Percentiles rank a stretch among this genome's conserved stretches.
Conservation (phyloP, 2,888 invertebrate species). For the Trypoxylon attenuatum region DNA sequence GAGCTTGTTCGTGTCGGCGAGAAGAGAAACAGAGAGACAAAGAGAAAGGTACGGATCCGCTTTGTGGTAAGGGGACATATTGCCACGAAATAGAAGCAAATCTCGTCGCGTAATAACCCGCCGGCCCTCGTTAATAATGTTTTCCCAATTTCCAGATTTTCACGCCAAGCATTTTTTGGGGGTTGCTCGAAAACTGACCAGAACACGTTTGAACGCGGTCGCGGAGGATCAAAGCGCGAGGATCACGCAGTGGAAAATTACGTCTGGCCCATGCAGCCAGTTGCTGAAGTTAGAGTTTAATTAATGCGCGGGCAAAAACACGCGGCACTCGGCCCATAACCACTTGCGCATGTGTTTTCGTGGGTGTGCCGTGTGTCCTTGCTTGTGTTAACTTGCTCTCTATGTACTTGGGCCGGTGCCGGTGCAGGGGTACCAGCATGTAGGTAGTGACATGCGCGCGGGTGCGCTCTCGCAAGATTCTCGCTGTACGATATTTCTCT, state of each 20-base stretch:
- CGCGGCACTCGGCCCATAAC: constrained; percentile 12
- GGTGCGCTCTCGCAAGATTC: constrained; percentile 41
- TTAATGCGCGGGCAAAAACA: constrained; percentile 56
- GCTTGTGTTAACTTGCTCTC: background rate
- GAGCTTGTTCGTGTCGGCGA: no score
- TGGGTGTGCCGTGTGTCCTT: background rate
- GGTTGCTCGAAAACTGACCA: constrained; percentile 13
- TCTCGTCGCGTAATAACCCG: no score
- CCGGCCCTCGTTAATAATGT: constrained; percentile 3
- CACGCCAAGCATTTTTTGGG: constrained; percentile 9
- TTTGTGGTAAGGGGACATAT: no score
- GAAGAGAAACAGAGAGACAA: no score
- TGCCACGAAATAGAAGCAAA: no score
- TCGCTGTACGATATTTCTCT: constrained; percentile 52
- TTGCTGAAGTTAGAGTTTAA: constrained; percentile 57
- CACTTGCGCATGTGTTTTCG: background rate
- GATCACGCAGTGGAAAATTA: constrained; percentile 55
- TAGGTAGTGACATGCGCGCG: background rate
- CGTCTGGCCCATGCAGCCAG: constrained; percentile 41
- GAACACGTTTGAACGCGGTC: constrained; percentile 15
- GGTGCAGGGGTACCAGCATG: background rate
- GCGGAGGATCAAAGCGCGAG: constrained; percentile 44
- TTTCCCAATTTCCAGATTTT: constrained; percentile 12
- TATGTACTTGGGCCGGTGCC: background rate
- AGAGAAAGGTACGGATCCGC: no score